Percentiles rank a stretch among this genome's conserved stretches.
These are phyloP conservation scores for Diogma glabrata DNA, from an alignment of 2,888 invertebrate genomes.

Conservation along the genomic window DNA sequence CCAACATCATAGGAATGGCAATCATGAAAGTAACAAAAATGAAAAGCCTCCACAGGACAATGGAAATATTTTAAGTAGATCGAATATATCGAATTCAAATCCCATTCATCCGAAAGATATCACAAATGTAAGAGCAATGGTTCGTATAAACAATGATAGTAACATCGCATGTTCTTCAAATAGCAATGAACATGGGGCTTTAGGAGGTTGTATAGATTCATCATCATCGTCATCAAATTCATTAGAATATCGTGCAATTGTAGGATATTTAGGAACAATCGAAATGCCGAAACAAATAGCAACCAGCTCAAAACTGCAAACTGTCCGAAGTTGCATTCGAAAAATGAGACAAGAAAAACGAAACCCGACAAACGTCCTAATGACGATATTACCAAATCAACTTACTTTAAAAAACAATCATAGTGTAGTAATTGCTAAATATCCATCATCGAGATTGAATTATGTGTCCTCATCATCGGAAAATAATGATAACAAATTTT, in stretches of 20 bases:
- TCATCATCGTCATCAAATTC: conserved; percentile 30
- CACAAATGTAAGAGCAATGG: conserved; percentile 37
- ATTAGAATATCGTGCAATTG: conserved; percentile 71
- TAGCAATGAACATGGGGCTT: not conserved
- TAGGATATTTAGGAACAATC: conserved; percentile 91
- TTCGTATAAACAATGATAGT: conserved; percentile 23
- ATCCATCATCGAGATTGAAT: conserved; percentile 73
- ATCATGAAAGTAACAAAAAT: not conserved
- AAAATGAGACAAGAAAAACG: conserved; percentile 81
- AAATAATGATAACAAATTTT: conserved; percentile 82
- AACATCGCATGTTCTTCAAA: conserved; percentile 18
- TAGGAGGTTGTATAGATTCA: not conserved
- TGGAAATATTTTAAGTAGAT: conserved; percentile 8
- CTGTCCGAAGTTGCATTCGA: conserved; percentile 77
- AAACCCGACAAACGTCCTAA: conserved; percentile 69
- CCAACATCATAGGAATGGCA: not conserved
- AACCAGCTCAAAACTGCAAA: conserved; percentile 60
- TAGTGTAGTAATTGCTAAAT: conserved; percentile 72
- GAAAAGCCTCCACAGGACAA: not conserved
- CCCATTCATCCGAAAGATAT: no score
- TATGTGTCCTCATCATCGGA: conserved; percentile 86
- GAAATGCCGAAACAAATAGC: conserved; percentile 83
- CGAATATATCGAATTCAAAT: conserved; percentile 26
- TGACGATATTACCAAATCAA: conserved; percentile 71
- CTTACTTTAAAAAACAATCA: conserved; percentile 68